These are phyloP conservation scores for Homarus americanus DNA, from an alignment of 1,140 invertebrate species.

Conservation along the genomic window DNA sequence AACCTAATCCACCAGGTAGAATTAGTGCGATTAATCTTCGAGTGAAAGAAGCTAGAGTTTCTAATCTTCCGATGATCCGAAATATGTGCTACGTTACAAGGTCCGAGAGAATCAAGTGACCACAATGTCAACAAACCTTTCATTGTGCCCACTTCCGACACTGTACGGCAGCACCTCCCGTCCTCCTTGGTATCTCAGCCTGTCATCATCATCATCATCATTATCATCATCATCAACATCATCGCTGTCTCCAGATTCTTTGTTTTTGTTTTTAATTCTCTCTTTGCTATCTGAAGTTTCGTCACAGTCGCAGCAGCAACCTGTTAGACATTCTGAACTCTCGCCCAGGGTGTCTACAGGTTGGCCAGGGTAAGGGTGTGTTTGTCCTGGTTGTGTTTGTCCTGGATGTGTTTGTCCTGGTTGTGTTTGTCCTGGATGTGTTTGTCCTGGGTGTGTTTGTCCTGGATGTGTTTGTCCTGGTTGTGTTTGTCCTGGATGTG, in stretches of 20 bases:
- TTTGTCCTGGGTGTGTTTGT: too few species aligned
- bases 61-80: background rate
- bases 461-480: too few species aligned
- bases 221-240: too few species aligned
- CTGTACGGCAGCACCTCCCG: background rate
- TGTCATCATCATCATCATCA: background rate
- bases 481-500: too few species aligned
- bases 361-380: too few species aligned
- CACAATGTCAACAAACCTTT: background rate
- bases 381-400: too few species aligned
- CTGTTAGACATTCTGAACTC: background rate
- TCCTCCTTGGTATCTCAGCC: background rate
- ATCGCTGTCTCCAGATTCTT: too few species aligned
- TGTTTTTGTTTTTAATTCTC: background rate
- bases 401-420: too few species aligned
- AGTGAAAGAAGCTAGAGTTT: background rate
- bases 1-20: background rate
- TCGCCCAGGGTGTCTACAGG: background rate
- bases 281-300: background rate
- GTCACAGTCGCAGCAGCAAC: background rate
- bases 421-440: too few species aligned
- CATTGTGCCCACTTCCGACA: background rate
- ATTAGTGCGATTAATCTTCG: background rate
- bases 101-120: background rate
- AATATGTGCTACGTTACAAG: background rate